Evolutionary conservation across 2,113 vertebrate species (phyloP).

Genomic region (Neomonachus schauinslandi): DNA sequence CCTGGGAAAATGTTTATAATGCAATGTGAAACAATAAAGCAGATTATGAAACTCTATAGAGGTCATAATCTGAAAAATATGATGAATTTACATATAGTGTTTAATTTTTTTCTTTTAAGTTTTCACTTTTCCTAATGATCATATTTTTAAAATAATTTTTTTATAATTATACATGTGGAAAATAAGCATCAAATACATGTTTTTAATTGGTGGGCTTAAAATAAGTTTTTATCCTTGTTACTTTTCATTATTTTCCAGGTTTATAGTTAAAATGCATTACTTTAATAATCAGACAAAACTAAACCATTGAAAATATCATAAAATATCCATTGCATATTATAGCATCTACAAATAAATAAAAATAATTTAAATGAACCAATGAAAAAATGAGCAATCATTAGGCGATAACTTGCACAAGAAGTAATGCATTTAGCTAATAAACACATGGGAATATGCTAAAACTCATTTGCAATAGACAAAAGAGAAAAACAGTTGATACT

Average conservation of each 20-base stretch:
- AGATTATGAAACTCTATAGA: neutral
- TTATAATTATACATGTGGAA: neutral
- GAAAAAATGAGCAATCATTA: neutral
- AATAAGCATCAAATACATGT: neutral
- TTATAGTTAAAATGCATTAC: neutral
- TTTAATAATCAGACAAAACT: slow-evolving; percentile 9
- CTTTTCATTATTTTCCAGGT: neutral
- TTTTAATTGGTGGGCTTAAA: neutral
- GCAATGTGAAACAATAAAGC: slow-evolving; percentile 13
- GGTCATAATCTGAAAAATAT: neutral
- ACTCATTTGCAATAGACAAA: neutral
- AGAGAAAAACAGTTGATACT: neutral
- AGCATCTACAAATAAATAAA: neutral
- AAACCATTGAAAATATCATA: neutral
- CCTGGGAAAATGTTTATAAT: neutral
- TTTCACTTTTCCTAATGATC: neutral
- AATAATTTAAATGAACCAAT: slow-evolving; percentile 19
- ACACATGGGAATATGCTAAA: neutral
- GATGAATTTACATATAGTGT: neutral
- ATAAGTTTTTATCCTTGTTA: neutral
- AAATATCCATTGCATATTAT: neutral
- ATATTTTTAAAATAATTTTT: neutral
- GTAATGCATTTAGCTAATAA: neutral
- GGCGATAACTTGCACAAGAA: neutral
- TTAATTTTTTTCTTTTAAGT: slow-evolving; percentile 13